Evolutionary conservation across 2,113 vertebrate species (phyloP).

Genomic region (Megaceryle maxima): DNA sequence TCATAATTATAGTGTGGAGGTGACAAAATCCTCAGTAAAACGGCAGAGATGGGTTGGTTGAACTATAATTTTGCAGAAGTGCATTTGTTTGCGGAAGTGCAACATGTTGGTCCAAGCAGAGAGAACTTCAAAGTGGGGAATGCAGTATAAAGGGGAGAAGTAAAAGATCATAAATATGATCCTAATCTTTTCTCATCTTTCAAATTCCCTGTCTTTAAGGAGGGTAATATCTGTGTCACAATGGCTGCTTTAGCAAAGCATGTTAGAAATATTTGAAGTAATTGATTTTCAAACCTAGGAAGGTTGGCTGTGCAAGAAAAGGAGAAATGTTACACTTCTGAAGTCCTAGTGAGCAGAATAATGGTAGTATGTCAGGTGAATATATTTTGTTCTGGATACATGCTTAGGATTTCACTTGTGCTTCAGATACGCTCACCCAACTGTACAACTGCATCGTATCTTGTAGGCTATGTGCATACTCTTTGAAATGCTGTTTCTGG

Average conservation of each 20-base stretch:
- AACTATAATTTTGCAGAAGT: neutral
- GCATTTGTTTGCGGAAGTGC: neutral
- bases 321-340: neutral
- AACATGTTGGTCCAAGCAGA: neutral
- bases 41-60: neutral
- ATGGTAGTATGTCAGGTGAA: neutral
- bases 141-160: neutral
- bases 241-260: neutral
- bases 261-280: neutral
- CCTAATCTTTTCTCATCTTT: neutral
- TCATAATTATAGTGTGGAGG: neutral
- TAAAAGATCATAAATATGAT: neutral
- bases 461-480: neutral
- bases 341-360: neutral
- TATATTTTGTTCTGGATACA: fast-evolving
- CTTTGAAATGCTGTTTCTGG: neutral
- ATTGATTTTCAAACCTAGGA: neutral
- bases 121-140: neutral
- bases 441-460: neutral
- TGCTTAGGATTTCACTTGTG: neutral
- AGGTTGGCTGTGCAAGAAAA: neutral
- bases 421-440: neutral
- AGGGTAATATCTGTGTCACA: neutral
- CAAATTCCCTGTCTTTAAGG: neutral
- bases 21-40: neutral